Percentiles rank a stretch among this genome's conserved stretches.
Evolutionary conservation across 2,888 invertebrate genomes (phyloP).

Genomic region (Choreutis nemorana): DNA sequence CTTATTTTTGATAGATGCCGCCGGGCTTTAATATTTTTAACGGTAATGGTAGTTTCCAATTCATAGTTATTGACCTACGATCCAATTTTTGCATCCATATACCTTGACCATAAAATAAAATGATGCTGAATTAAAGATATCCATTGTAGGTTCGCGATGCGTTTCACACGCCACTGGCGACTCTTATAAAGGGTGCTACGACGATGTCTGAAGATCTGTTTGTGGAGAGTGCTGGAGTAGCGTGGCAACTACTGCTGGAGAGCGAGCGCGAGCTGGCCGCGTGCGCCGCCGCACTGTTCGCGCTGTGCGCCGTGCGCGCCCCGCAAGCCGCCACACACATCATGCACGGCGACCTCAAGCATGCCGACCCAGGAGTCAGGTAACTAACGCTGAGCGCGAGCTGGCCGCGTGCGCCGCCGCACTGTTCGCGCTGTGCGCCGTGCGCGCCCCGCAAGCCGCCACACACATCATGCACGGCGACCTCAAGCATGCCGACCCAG

Average conservation of each 20-base stretch:
- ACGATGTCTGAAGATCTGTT: slow-evolving; percentile 89
- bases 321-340: slow-evolving; percentile 89
- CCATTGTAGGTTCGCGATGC: slow-evolving; percentile 88
- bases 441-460: no score
- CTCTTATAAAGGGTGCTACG: slow-evolving; percentile 88
- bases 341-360: slow-evolving; percentile 87
- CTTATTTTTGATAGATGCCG: no score
- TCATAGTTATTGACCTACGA: no score
- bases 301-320: slow-evolving; percentile 91
- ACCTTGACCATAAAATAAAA: neutral
- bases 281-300: slow-evolving; percentile 88
- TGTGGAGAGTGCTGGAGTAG: slow-evolving; percentile 86
- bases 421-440: no score
- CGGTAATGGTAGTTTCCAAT: no score
- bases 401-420: no score
- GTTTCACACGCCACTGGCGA: slow-evolving; percentile 89
- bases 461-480: no score
- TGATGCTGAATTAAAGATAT: neutral
- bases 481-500: no score
- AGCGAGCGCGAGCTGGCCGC: slow-evolving; percentile 88
- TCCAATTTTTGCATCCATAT: slow-evolving; percentile 3
- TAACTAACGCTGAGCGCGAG: no score
- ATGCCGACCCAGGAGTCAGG: slow-evolving; percentile 82
- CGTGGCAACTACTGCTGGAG: slow-evolving; percentile 95
- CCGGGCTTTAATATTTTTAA: no score